Evolutionary conservation across 2,113 vertebrate species (phyloP).

Genomic region (Acanthisitta chloris): DNA sequence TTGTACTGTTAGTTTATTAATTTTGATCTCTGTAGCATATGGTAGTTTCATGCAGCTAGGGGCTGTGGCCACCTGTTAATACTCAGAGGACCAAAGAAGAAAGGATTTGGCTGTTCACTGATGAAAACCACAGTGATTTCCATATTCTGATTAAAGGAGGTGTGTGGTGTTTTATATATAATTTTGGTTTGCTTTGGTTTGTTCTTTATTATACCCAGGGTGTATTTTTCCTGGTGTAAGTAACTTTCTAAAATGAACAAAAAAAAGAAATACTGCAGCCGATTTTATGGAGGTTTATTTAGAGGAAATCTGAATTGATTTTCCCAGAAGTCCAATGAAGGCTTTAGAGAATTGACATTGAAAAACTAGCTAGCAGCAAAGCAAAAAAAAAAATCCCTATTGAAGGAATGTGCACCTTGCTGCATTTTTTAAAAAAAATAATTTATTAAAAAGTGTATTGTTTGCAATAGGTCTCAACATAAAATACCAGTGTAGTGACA

Average conservation of each 20-base stretch:
- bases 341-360: background rate
- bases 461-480: background rate
- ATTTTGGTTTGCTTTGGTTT: background rate
- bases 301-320: background rate
- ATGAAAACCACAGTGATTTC: constrained; percentile 16
- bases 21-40: constrained; percentile 58
- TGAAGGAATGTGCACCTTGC: background rate
- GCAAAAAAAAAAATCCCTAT: too few relatives aligned
- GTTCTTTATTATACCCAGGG: background rate
- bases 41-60: constrained; percentile 40
- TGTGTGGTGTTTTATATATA: background rate
- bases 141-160: background rate
- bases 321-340: background rate
- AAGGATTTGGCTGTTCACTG: constrained; percentile 29
- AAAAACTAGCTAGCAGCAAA: background rate
- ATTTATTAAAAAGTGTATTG: background rate
- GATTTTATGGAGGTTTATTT: background rate
- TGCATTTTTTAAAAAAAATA: background rate
- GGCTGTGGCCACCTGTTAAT: constrained; percentile 58
- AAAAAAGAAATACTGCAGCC: background rate
- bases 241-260: background rate
- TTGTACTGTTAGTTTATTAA: constrained; percentile 47
- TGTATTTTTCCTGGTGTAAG: background rate
- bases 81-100: constrained; percentile 22
- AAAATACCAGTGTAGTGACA: rapidly evolving